Base-by-base conservation (phyloP, 2,797 vertebrate genomes). In the Mus caroli region DNA sequence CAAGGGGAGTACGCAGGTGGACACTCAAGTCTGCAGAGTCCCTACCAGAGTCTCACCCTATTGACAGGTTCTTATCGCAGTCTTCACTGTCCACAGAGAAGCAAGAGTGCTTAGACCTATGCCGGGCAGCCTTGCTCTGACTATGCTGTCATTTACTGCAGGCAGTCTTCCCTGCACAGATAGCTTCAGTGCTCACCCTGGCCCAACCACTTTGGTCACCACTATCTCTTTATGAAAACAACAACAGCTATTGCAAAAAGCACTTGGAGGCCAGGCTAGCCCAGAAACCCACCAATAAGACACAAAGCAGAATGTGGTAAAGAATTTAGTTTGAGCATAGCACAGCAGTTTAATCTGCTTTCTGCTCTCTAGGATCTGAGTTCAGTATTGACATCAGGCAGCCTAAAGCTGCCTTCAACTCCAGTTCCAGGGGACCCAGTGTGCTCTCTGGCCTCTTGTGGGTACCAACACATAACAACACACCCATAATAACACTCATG, bases 31-130 rank as follows among this genome's bases (percentile, higher is more conserved):
- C 46, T 15, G 22, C 73, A 15, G 4, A n/a, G 37, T 6, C 20
- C 26, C 40, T 19, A 14, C 58, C 83, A 64, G 7, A 26, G 43
- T 79, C 14, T 91, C 43, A 79, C 88, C 88, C 6, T 43, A 28
- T 50, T 88, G 96, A 90, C 92, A 56, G 5, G 0, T 0, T 12
- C 86, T 93, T 62, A 95, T 60, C 90, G 20, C 28, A n/a, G 54
- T 71, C 64, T 56, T 26, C 77, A 40, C 14, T 20, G 75, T 43
- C 85, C 40, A 60, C 80, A 62, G 40, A 37, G 17, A 46, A 76
- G 71, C 60, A 50, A n/a, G 43, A 40, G 31, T 14, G 90, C 89
- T 71, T 13, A 80, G 64, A 50, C 15, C 34, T 24, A 10, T 10
- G n/a, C n/a, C n/a, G 34, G 17, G 62, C 14, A 15, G 67, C 20